A percentile compares a stretch with the other conserved stretches of the same genome.
Evolutionary conservation across 2,888 invertebrate species (phyloP).

Genomic region (Archaeoteleia sp.): DNA sequence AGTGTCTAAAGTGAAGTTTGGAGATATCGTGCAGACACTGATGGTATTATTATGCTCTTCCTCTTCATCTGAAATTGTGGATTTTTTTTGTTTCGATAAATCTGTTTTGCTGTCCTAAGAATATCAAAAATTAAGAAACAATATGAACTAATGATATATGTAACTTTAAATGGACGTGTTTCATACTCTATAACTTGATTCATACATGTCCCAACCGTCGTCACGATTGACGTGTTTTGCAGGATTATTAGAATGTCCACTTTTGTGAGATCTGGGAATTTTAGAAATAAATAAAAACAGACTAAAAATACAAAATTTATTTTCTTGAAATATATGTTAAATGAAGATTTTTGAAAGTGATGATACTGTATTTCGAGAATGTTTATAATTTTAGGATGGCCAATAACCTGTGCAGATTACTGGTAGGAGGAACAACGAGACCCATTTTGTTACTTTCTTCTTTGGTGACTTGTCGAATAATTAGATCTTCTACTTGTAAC

Average conservation of each 20-base stretch:
- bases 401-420: slow-evolving; percentile 62
- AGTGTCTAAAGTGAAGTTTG: slow-evolving; percentile 76
- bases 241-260: background rate
- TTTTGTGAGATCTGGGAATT: slow-evolving; percentile 5
- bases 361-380: no score
- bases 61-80: slow-evolving; percentile 2
- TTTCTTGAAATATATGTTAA: slow-evolving; percentile 14
- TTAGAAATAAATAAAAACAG: background rate
- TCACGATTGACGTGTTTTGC: slow-evolving; percentile 23
- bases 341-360: no score
- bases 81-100: slow-evolving; percentile 7
- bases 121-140: slow-evolving; percentile 4
- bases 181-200: slow-evolving; percentile 75
- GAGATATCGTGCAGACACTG: slow-evolving; percentile 75
- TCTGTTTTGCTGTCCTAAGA: slow-evolving; percentile 31
- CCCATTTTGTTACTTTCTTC: slow-evolving; percentile 61
- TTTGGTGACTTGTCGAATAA: slow-evolving; percentile 73
- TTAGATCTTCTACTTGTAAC: slow-evolving; percentile 77
- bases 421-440: slow-evolving; percentile 62
- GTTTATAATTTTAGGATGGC: no score
- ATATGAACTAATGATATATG: slow-evolving; percentile 12
- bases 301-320: slow-evolving; percentile 6
- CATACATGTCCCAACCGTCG: slow-evolving; percentile 76
- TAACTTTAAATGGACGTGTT: no score
- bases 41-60: slow-evolving; percentile 29